phyloP scores from a whole-genome alignment of 2,888 invertebrate species.

The Plutella xylostella region DNA sequence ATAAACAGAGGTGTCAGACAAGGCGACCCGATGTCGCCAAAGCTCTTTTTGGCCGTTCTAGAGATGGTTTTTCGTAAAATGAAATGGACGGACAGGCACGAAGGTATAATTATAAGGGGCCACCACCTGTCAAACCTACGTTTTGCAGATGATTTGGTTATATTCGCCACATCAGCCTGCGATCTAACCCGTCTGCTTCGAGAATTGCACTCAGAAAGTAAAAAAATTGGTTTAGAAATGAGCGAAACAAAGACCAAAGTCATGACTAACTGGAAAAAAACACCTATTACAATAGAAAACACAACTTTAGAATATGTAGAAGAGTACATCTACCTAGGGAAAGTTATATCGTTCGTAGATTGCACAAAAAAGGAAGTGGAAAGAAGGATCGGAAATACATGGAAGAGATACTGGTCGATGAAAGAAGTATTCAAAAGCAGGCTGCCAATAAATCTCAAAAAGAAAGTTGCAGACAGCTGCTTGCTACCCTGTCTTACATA shows the following conservation, averaged over 20 bases:
- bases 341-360: neutral
- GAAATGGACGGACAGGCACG: conserved; percentile 7
- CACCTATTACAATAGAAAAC: neutral
- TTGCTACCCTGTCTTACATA: neutral
- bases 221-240: neutral
- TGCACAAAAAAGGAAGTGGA: neutral
- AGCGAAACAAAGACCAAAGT: neutral
- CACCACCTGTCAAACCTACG: neutral
- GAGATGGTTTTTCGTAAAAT: conserved; percentile 5
- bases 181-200: neutral
- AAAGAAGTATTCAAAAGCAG: neutral
- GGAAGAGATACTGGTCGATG: neutral
- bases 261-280: neutral
- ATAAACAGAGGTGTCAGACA: conserved; percentile 10
- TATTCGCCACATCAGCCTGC: neutral
- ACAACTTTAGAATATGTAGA: neutral
- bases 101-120: neutral
- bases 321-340: neutral
- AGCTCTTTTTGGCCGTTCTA: conserved; percentile 11
- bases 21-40: conserved; percentile 9
- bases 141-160: conserved; percentile 3
- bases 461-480: neutral
- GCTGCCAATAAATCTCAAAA: neutral
- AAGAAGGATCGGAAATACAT: neutral
- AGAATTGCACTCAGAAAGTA: neutral